phyloP scores from a whole-genome alignment of 2,797 vertebrate species.

The Halcyon chelicuti region DNA sequence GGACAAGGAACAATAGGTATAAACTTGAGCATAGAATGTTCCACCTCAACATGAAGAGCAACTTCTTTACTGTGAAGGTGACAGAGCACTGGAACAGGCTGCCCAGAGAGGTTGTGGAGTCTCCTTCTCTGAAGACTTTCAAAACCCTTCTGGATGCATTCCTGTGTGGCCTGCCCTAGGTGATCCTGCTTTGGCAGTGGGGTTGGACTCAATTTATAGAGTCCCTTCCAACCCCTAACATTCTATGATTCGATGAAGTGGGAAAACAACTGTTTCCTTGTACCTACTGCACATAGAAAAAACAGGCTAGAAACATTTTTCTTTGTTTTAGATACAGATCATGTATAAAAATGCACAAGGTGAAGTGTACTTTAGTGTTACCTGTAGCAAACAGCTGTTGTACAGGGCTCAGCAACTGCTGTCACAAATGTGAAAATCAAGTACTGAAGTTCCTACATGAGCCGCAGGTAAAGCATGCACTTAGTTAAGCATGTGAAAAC shows the following conservation, averaged over 20 bases:
- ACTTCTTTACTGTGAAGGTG: too few species aligned
- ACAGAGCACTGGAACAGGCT: too few species aligned
- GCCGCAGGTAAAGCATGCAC: accelerated
- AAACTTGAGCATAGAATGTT: too few species aligned
- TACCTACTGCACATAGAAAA: background rate
- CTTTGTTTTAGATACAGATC: background rate
- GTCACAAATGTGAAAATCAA: background rate
- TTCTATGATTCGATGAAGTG: background rate
- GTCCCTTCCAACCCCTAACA: too few species aligned
- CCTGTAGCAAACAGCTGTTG: background rate
- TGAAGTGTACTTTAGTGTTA: background rate
- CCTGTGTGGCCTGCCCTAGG: too few species aligned
- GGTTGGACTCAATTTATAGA: too few species aligned
- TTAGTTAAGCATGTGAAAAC: background rate
- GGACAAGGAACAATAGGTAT: too few species aligned
- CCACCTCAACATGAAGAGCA: too few species aligned
- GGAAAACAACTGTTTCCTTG: background rate
- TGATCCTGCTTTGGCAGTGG: too few species aligned
- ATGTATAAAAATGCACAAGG: background rate
- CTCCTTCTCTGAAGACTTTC: too few species aligned
- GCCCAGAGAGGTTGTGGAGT: too few species aligned
- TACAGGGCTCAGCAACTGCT: accelerated
- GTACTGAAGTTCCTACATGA: background rate
- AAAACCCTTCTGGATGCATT: too few species aligned
- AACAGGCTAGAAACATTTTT: background rate